phyloP scores from a whole-genome alignment of 2,888 invertebrate genomes.

The Athalia circularis region DNA sequence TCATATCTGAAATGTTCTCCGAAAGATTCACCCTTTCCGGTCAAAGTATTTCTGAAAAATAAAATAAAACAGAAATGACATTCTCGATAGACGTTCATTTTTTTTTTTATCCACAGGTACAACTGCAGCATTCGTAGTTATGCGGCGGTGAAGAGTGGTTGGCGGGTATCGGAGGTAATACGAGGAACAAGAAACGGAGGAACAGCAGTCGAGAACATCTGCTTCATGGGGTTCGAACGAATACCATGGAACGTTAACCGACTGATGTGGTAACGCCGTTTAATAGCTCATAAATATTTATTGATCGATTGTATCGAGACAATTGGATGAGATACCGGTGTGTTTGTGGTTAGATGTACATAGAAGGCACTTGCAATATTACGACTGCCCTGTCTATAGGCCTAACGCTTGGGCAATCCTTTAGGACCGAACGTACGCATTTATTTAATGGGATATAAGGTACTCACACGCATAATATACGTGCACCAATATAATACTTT shows the following conservation, averaged over 20 bases:
- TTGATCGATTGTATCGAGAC: conserved; percentile 63
- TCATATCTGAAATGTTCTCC: too few relatives aligned
- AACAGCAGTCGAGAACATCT: conserved; percentile 27
- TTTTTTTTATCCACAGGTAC: too few relatives aligned
- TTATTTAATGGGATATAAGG: conserved; percentile 34
- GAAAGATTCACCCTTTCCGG: too few relatives aligned
- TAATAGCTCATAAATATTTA: conserved; percentile 68
- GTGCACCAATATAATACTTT: not conserved
- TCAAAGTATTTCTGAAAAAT: too few relatives aligned
- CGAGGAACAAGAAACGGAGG: conserved; percentile 25
- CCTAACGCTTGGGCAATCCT: conserved; percentile 32
- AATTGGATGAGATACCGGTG: conserved; percentile 58
- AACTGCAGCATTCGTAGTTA: conserved; percentile 25
- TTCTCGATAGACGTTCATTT: too few relatives aligned
- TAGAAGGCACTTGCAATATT: conserved; percentile 48
- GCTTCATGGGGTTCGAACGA: conserved; percentile 21
- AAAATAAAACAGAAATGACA: too few relatives aligned
- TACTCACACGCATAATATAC: not conserved
- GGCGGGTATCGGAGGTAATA: conserved; percentile 4
- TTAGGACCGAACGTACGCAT: conserved; percentile 4
- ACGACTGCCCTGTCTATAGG: conserved; percentile 22
- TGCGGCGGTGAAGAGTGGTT: conserved; percentile 17
- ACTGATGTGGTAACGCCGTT: conserved; percentile 49
- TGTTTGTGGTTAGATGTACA: conserved; percentile 50
- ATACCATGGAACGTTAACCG: conserved; percentile 16